phyloP scores from a whole-genome alignment of 1,140 invertebrate genomes.

The Mactra quadrangularis region DNA sequence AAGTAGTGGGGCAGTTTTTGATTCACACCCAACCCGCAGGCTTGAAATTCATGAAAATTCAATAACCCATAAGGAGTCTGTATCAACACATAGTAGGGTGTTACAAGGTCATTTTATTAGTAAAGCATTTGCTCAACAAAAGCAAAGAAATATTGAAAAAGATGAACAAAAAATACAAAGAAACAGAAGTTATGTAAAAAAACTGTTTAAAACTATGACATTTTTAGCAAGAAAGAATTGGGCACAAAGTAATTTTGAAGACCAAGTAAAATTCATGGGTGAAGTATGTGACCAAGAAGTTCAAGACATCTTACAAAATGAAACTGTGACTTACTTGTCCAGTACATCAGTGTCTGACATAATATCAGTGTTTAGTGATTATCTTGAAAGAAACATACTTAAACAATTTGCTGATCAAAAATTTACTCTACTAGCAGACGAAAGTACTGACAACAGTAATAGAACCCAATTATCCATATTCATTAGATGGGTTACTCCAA shows the following conservation, averaged over 20 bases:
- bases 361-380: neutral
- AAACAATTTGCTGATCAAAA: neutral
- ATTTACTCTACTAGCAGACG: conserved; percentile 38
- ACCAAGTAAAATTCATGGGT: conserved; percentile 16
- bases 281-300: neutral
- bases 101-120: neutral
- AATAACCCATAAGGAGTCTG: neutral
- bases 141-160: neutral
- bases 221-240: conserved; percentile 19
- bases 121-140: neutral
- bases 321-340: conserved; percentile 14
- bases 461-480: conserved; percentile 31
- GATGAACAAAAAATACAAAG: neutral
- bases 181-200: conserved; percentile 13
- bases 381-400: neutral
- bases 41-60: neutral
- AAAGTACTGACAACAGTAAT: conserved; percentile 14
- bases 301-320: neutral
- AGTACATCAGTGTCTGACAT: conserved; percentile 13
- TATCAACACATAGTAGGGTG: neutral
- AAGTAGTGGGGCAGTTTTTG: conserved; percentile 21
- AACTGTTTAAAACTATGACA: conserved; percentile 2
- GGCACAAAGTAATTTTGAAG: conserved; percentile 12
- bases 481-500: neutral
- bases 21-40: neutral